Conservation (phyloP, 2,888 invertebrate genomes). For the Mesoligia furuncula region DNA sequence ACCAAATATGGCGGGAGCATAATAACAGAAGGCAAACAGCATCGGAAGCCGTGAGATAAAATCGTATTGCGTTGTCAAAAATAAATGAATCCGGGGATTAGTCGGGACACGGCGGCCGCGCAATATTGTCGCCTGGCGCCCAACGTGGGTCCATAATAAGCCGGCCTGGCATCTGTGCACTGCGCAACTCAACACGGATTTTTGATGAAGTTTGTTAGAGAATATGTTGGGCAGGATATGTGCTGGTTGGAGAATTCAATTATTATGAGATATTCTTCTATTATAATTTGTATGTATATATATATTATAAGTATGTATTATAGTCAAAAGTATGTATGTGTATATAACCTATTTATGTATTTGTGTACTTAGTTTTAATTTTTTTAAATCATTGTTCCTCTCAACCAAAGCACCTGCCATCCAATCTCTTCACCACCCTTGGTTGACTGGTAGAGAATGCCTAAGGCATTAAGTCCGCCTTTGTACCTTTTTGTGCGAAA, state of each 20-base stretch:
- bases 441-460: too few species aligned
- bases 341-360: too few species aligned
- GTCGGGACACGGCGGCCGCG: slow-evolving; percentile 86
- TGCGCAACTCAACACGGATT: slow-evolving; percentile 58
- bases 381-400: too few species aligned
- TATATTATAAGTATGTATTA: too few species aligned
- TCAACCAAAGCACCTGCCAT: too few species aligned
- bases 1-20: slow-evolving; percentile 86
- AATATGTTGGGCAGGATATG: slow-evolving; percentile 43
- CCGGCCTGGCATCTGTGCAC: slow-evolving; percentile 72
- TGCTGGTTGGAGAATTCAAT: slow-evolving; percentile 11
- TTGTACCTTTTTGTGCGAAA: too few species aligned
- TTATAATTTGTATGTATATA: too few species aligned
- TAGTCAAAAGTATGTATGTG: too few species aligned
- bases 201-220: slow-evolving; percentile 65
- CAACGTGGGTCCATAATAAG: slow-evolving; percentile 85
- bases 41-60: slow-evolving; percentile 90
- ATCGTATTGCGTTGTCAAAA: slow-evolving; percentile 91
- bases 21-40: slow-evolving; percentile 90
- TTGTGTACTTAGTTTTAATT: too few species aligned
- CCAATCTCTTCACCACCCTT: too few species aligned
- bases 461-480: too few species aligned
- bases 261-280: background rate
- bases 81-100: slow-evolving; percentile 91
- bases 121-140: slow-evolving; percentile 87